Percentiles rank a stretch among this genome's conserved stretches.
phyloP scores from a whole-genome alignment of 2,888 invertebrate species.

The Seira musarum region DNA sequence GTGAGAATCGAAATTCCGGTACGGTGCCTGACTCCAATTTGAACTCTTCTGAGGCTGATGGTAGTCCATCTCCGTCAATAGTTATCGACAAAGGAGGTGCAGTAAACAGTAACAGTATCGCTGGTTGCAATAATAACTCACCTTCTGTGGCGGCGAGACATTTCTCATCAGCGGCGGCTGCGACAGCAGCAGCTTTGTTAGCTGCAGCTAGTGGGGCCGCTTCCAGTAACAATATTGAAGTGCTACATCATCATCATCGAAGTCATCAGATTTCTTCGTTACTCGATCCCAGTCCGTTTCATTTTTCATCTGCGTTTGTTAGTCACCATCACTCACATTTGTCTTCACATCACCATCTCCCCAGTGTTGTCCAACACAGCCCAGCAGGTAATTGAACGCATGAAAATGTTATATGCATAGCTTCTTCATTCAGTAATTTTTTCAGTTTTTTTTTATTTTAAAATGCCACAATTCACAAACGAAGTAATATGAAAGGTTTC shows the following conservation, averaged over 20 bases:
- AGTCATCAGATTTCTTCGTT: conserved; percentile 57
- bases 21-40: background rate
- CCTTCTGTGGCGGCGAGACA: conserved; percentile 25
- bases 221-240: conserved; percentile 33
- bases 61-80: background rate
- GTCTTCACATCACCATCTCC: conserved; percentile 39
- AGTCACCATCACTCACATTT: conserved; percentile 50
- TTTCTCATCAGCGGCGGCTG: conserved; percentile 48
- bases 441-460: no score
- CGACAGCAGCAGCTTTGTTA: conserved; percentile 43
- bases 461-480: no score
- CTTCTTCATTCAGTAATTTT: no score
- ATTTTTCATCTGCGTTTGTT: conserved; percentile 61
- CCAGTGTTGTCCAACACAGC: conserved; percentile 44
- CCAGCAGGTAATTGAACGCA: no score
- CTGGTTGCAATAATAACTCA: background rate
- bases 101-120: background rate
- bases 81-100: background rate
- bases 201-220: conserved; percentile 37
- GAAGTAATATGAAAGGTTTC: no score
- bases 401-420: no score
- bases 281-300: conserved; percentile 62
- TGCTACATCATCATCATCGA: conserved; percentile 41
- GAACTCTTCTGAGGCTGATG: background rate
- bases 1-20: background rate